Base-by-base conservation (phyloP, 1,140 invertebrate species). In the Uloborus diversus region DNA sequence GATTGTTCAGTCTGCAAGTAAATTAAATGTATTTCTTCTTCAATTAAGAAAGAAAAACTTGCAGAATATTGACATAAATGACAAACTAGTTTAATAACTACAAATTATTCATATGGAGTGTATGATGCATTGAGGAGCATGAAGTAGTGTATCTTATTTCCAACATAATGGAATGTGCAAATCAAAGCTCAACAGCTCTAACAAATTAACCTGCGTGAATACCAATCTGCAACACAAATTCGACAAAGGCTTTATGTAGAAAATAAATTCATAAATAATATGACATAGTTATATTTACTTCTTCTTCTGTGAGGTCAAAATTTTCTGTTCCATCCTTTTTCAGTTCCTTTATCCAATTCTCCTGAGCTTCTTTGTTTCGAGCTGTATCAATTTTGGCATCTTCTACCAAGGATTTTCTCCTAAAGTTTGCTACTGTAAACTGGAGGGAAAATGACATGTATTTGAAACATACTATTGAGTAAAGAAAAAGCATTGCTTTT, bases 381-480 rank as follows among this genome's bases (percentile, higher is more conserved):
- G 95, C 89, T 23, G 95, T 96, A 87, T 99, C 97, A 86, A 99
- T 98, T 83, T 96, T 93, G 78, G 97, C 96, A 88, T 99, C 97
- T 83, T 96, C 96, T 30, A 99, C 96, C 20, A 99, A 90, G 79
- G 96, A 98, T 83, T 95, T 92, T 81, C 95, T 91, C 85, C 94
- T 90, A n/a, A n/a, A n/a, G n/a, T n/a, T n/a, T n/a, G n/a, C n/a
- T n/a, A n/a, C n/a, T n/a, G n/a, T n/a, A n/a, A n/a, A n/a, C n/a
- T n/a, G n/a, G n/a, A n/a, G n/a, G n/a, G n/a, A n/a, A n/a, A n/a
- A n/a, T n/a, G n/a, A n/a, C n/a, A n/a, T n/a, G n/a, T n/a, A n/a
- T n/a, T n/a, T n/a, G n/a, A n/a, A n/a, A n/a, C n/a, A n/a, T n/a
- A n/a, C n/a, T n/a, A n/a, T n/a, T n/a, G n/a, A n/a, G n/a, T n/a